Percentiles rank a stretch among this genome's conserved stretches.
phyloP scores from a whole-genome alignment of 1,140 invertebrate species.

The Eumeta japonica region DNA sequence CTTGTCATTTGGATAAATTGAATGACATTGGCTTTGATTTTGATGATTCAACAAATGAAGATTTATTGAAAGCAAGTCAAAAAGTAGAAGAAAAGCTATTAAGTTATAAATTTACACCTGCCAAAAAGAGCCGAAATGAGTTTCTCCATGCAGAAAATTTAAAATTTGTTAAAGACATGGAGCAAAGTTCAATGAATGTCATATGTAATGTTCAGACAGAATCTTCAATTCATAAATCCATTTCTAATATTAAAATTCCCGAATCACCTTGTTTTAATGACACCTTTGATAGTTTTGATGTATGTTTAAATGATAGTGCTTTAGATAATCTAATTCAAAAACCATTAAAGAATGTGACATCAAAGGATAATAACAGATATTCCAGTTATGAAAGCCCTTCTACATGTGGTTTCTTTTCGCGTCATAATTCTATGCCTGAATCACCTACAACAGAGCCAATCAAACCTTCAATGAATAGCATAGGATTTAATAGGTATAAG shows the following conservation, averaged over 20 bases:
- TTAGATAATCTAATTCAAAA: conserved; percentile 44
- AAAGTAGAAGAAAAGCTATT: conserved; percentile 42
- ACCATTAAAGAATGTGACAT: conserved; percentile 17
- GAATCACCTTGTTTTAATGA: conserved; percentile 39
- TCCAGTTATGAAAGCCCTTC: conserved; percentile 28
- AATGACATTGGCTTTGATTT: conserved; percentile 43
- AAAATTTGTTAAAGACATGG: conserved; percentile 11
- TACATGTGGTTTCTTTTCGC: conserved; percentile 31
- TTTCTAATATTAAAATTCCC: conserved; percentile 30
- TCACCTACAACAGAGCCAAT: conserved; percentile 31
- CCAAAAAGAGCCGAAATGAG: conserved; percentile 19
- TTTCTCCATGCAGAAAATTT: conserved; percentile 9
- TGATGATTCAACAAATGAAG: conserved; percentile 56
- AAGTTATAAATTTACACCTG: conserved; percentile 13
- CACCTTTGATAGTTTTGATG: conserved; percentile 52
- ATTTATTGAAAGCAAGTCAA: conserved; percentile 48
- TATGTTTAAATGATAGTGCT: conserved; percentile 49
- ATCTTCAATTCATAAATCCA: conserved; percentile 39
- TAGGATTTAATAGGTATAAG: conserved; percentile 41
- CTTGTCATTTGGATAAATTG: conserved; percentile 45
- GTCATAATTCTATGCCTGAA: conserved; percentile 51
- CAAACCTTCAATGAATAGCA: conserved; percentile 36
- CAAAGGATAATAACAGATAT: conserved; percentile 23
- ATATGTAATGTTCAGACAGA: conserved; percentile 21
- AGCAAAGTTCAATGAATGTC: background rate